phyloP scores from a whole-genome alignment of 2,888 invertebrate genomes.

The Parasteatoda lunata region DNA sequence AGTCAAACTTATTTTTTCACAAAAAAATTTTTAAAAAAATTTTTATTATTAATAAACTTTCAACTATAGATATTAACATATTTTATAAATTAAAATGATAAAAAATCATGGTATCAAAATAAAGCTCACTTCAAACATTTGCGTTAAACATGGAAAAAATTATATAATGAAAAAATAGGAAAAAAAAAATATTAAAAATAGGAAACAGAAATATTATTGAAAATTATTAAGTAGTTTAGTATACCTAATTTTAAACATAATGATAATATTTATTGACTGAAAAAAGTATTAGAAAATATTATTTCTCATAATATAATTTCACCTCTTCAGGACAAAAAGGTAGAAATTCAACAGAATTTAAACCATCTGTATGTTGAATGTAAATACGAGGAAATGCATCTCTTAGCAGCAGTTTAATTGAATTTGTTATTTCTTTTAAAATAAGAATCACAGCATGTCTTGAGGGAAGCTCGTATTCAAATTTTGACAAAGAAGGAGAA shows the following conservation, averaged over 20 bases:
- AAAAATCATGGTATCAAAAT: not conserved
- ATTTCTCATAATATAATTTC: constrained; percentile 19
- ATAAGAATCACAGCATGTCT: constrained; percentile 75
- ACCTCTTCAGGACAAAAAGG: constrained; percentile 57
- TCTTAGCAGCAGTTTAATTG: constrained; percentile 74
- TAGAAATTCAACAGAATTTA: constrained; percentile 54
- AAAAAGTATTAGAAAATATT: not conserved
- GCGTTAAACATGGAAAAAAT: no score
- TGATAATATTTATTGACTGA: no score
- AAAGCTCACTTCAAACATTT: no score
- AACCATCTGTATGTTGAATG: constrained; percentile 25
- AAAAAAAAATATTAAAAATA: no score
- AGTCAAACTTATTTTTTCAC: not conserved
- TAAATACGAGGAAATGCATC: constrained; percentile 72
- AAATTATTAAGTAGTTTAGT: no score
- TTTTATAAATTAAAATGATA: not conserved
- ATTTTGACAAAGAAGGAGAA: constrained; percentile 79
- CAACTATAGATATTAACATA: not conserved
- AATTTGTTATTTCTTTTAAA: constrained; percentile 76
- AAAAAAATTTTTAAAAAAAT: not conserved
- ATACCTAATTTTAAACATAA: no score
- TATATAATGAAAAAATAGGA: no score
- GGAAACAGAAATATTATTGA: no score
- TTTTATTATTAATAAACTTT: not conserved
- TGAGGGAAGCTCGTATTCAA: constrained; percentile 74